phyloP scores from a whole-genome alignment of 2,797 vertebrate genomes.

The Leptodactylus fallax region DNA sequence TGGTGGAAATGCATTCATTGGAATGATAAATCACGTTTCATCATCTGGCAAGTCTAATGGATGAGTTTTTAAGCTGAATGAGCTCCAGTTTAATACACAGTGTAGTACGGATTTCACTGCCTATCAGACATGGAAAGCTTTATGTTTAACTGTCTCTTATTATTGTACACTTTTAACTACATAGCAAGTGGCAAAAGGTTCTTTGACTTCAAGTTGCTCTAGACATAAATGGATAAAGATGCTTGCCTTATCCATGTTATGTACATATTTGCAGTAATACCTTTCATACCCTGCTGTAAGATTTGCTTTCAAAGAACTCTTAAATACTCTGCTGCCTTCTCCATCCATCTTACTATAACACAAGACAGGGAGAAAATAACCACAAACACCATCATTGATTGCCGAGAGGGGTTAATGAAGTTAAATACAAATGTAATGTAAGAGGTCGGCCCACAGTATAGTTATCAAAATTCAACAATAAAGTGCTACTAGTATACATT shows the following conservation, averaged over 20 bases:
- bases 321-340: not conserved
- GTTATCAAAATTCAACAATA: too few species aligned
- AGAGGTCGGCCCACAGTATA: too few species aligned
- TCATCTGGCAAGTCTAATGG: not conserved
- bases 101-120: not conserved
- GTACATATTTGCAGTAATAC: not conserved
- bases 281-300: conserved; percentile 4
- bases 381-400: too few species aligned
- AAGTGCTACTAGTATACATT: too few species aligned
- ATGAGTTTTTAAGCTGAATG: not conserved
- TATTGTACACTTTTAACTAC: not conserved
- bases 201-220: not conserved
- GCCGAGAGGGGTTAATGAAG: too few species aligned
- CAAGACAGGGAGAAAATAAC: not conserved
- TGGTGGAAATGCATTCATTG: not conserved
- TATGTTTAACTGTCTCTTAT: not conserved
- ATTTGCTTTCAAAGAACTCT: not conserved
- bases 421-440: too few species aligned
- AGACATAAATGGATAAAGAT: conserved; percentile 22
- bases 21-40: not conserved
- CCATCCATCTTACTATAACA: not conserved
- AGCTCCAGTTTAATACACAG: not conserved
- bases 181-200: not conserved
- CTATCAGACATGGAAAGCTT: not conserved
- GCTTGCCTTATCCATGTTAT: not conserved